Base-by-base conservation (phyloP, 1,140 invertebrate genomes). In the Mesaphorura yosii region DNA sequence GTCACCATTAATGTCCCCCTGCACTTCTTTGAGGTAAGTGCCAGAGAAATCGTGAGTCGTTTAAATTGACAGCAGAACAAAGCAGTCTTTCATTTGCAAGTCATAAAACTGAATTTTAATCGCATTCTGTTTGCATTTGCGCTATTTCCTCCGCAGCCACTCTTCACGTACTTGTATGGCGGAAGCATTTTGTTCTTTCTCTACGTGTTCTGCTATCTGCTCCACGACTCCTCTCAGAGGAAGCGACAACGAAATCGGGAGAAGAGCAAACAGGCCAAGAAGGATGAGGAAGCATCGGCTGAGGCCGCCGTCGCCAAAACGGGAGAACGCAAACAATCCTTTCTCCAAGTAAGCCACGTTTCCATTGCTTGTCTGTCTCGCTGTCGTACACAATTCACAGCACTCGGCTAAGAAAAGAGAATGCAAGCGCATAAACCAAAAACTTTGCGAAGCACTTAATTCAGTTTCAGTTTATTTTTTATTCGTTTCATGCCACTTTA, bases 81-180 rank as follows among this genome's bases (percentile, higher is more conserved):
- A 41, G 19, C 10, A 41, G 19, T 6, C n/a, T 7, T 7, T 7
- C 19, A 41, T 12, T 37, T 37, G 34, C 17, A 37, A 37, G 12
- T 37, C 10, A 34, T 34, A 34, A 34, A 34, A 41, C 7, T 41
- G 10, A 12, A 41, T 20, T 41, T 37, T 12, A 37, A 7, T 42
- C 38, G 19, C 39, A 46, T 23, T 44, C 17, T 45, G n/a, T 54
- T 20, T 25, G 28, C 27, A 25, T 50, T 25, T 34, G 20, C 39
- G 45, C 17, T 14, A 14, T 46, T 46, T 25, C 25, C 22, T 59
- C 69, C 70, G n/a, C 68, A 98, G 81, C 88, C 86, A 53, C 95
- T 96, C 76, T 97, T 95, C 76, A 89, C 93, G 40, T 98, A 94
- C 72, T 78, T 98, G 40, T 97, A 96, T 72, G 84, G 86, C 60